These are phyloP conservation scores for Clarias magur DNA, from an alignment of 2,113 vertebrate species.

Conservation along the genomic window DNA sequence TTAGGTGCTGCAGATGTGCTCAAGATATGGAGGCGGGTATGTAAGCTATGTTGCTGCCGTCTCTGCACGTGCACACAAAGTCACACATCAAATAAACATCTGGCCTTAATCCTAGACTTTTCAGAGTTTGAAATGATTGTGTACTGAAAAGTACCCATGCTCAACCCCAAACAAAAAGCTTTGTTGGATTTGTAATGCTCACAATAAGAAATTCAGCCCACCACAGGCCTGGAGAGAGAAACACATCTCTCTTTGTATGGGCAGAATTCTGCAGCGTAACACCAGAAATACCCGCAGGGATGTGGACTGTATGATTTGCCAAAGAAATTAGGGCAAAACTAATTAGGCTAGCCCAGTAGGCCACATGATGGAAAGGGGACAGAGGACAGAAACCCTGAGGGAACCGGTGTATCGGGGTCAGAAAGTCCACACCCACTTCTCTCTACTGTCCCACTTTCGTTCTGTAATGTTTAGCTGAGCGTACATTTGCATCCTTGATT, in stretches of 20 bases:
- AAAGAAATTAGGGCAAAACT: constrained; percentile 76
- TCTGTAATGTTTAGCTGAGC: constrained; percentile 3
- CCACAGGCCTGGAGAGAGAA: not conserved
- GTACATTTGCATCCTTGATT: not conserved
- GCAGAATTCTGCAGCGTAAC: constrained; percentile 12
- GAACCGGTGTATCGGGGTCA: constrained; percentile 69
- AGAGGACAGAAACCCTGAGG: constrained; percentile 65
- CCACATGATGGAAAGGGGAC: constrained; percentile 66
- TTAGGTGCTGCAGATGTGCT: not conserved
- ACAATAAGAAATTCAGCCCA: not conserved
- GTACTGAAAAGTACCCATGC: not conserved
- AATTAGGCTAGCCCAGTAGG: constrained; percentile 70
- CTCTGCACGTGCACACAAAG: not conserved
- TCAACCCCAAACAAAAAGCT: not conserved
- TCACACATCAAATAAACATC: not conserved
- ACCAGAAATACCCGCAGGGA: constrained; percentile 49
- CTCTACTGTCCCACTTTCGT: constrained; percentile 65
- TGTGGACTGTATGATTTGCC: constrained; percentile 55
- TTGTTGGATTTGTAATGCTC: not conserved
- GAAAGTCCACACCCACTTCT: constrained; percentile 62
- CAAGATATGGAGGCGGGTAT: not conserved
- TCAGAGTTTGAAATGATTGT: not conserved
- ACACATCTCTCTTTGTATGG: not conserved
- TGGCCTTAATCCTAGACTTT: not conserved
- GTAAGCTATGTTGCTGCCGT: not conserved